These are phyloP conservation scores for Marmota flaviventris DNA, from an alignment of 2,113 vertebrate species.

Conservation along the genomic window DNA sequence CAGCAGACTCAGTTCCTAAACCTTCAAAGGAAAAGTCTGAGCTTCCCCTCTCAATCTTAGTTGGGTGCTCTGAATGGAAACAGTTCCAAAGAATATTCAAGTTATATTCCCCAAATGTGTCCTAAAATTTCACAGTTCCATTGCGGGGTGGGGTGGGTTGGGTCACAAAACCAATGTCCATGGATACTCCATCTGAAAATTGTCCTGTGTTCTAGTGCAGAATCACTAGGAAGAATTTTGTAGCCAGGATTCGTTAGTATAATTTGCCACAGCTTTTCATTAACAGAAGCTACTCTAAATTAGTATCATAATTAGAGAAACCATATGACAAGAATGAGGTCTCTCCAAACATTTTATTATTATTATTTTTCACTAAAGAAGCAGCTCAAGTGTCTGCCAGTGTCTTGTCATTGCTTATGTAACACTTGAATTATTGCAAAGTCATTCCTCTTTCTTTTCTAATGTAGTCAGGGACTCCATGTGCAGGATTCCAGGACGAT, in stretches of 20 bases:
- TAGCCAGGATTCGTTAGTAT: not conserved
- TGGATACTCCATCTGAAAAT: not conserved
- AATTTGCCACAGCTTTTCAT: slow-evolving; percentile 1
- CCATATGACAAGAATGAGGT: not conserved
- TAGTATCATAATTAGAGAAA: not conserved
- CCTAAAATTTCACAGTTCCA: not conserved
- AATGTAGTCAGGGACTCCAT: not conserved
- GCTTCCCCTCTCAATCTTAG: not conserved
- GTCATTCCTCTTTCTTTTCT: not conserved
- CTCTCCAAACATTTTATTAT: slow-evolving; percentile 11
- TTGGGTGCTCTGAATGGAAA: not conserved
- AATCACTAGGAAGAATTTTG: not conserved
- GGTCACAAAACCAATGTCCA: not conserved
- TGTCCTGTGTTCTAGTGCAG: not conserved
- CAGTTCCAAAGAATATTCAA: not conserved
- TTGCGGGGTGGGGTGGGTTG: not conserved
- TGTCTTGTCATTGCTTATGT: not conserved
- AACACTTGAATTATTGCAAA: slow-evolving; percentile 14
- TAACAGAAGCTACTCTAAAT: not conserved
- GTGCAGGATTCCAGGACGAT: not conserved
- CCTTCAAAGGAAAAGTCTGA: not conserved
- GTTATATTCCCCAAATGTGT: not conserved
- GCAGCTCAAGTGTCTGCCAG: not conserved
- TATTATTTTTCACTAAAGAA: not conserved
- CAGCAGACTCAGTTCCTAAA: not conserved